Evolutionary conservation across 2,888 invertebrate species (phyloP).

Genomic region (Campaea margaritaria): DNA sequence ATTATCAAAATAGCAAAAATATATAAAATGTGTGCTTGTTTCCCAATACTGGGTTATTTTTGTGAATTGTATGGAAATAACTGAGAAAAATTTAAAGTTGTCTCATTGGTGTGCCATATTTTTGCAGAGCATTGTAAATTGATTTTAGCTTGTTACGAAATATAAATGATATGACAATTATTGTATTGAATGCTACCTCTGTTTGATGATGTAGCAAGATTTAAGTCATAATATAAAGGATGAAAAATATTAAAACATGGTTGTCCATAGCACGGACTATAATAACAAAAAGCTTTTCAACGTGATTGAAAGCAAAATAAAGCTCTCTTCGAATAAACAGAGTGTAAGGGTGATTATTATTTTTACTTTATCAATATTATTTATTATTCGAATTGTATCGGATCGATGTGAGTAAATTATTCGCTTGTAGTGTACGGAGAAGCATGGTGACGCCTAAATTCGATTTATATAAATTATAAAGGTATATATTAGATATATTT

Average conservation of each 20-base stretch:
- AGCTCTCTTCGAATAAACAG: not conserved
- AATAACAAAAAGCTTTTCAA: not conserved
- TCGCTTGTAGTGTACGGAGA: conserved; percentile 80
- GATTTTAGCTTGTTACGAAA: conserved; percentile 8
- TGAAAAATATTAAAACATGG: not conserved
- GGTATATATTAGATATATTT: conserved; percentile 62
- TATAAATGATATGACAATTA: conserved; percentile 2
- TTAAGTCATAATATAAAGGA: not conserved
- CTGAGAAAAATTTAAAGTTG: not conserved
- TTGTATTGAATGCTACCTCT: conserved; percentile 12
- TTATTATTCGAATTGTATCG: conserved; percentile 68
- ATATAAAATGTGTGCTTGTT: no score
- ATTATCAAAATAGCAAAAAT: not conserved
- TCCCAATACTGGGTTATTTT: no score
- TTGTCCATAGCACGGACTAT: no score
- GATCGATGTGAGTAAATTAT: conserved; percentile 78
- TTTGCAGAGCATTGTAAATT: conserved; percentile 12
- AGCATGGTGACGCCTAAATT: conserved; percentile 74
- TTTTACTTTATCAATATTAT: conserved; percentile 45
- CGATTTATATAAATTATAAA: conserved; percentile 47
- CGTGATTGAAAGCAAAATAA: not conserved
- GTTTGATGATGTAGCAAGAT: conserved; percentile 3
- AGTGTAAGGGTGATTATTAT: conserved; percentile 13
- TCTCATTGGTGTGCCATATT: conserved; percentile 6
- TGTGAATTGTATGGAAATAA: no score